Conservation (phyloP, 2,113 vertebrate genomes). For the Bambusicola thoracicus region DNA sequence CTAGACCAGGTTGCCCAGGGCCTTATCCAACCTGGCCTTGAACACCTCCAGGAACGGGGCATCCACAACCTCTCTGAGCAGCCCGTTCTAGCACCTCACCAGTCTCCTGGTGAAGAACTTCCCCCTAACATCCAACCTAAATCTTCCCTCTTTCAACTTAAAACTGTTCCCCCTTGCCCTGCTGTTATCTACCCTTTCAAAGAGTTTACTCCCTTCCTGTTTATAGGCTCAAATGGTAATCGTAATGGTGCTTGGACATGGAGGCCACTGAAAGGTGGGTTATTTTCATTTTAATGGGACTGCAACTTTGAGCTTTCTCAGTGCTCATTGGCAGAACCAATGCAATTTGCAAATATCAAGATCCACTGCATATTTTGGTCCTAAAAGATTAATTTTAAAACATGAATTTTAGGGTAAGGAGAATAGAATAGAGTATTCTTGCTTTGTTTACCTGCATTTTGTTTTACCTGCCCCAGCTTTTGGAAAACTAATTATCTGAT, state of each 20-base stretch:
- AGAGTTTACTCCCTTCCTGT: too few relatives aligned
- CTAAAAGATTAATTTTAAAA: neutral
- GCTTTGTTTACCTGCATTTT: neutral
- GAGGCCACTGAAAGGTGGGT: neutral
- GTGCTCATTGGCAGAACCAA: neutral
- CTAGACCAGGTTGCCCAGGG: too few relatives aligned
- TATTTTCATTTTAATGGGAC: neutral
- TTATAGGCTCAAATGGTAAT: too few relatives aligned
- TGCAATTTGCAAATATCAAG: neutral
- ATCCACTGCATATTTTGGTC: fast-evolving
- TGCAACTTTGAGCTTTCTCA: neutral
- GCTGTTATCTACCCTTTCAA: too few relatives aligned
- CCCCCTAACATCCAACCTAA: too few relatives aligned
- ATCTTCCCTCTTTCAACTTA: too few relatives aligned
- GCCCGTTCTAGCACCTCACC: too few relatives aligned
- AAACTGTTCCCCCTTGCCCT: too few relatives aligned
- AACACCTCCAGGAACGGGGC: too few relatives aligned
- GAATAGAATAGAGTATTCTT: neutral
- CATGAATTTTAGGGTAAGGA: neutral
- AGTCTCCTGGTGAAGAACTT: too few relatives aligned
- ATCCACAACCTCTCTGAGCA: too few relatives aligned
- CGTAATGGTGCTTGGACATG: neutral
- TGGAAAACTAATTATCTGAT: neutral
- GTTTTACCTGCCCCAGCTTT: neutral
- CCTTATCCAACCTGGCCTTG: too few relatives aligned